Conservation (phyloP, 2,113 vertebrate genomes). For the Chelonoidis abingdonii region DNA sequence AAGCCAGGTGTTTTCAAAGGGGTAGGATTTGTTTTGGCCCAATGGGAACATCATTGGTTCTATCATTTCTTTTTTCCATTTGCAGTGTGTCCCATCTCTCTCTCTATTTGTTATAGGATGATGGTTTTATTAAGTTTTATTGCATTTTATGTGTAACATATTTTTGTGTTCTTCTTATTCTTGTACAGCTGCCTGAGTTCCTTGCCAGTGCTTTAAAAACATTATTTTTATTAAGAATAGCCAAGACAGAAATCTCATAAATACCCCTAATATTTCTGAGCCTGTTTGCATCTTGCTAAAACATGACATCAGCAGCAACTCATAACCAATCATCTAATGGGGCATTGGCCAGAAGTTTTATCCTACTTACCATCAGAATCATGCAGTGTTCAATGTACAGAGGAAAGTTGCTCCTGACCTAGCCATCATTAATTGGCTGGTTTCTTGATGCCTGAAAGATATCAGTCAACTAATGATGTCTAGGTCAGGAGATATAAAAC, state of each 20-base stretch:
- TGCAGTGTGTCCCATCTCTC: background rate
- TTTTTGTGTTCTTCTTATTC: background rate
- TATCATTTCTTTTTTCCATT: background rate
- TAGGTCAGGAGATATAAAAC: background rate
- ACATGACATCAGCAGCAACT: constrained; percentile 7
- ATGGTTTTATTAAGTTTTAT: background rate
- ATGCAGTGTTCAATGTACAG: background rate
- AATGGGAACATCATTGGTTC: background rate
- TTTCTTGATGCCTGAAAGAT: background rate
- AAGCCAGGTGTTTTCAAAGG: fast-evolving
- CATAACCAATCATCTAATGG: fast-evolving
- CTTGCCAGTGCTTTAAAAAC: background rate
- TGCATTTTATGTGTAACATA: constrained; percentile 40
- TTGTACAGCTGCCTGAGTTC: background rate
- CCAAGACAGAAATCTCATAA: constrained; percentile 5
- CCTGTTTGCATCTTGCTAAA: constrained; percentile 4
- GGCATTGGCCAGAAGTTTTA: background rate
- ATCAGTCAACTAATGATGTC: background rate
- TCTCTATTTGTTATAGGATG: background rate
- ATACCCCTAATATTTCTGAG: background rate
- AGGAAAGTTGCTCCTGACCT: background rate
- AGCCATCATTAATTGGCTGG: background rate
- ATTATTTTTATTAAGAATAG: constrained; percentile 40
- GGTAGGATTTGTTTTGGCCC: fast-evolving
- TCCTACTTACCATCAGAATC: background rate